Conservation (phyloP, 2,888 invertebrate genomes). For the Argyra leucocephala region DNA sequence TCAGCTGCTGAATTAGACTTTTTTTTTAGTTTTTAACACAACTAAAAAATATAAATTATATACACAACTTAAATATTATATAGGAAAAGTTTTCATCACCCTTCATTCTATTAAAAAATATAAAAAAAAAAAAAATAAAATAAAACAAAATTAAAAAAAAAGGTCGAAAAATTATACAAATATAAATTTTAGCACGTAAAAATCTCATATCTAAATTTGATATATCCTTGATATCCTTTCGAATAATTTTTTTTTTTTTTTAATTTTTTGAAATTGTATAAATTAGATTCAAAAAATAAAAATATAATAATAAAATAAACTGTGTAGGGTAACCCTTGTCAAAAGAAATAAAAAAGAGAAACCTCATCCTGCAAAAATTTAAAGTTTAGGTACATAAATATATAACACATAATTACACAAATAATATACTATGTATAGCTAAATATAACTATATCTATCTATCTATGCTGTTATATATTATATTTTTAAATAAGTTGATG, state of each 20-base stretch:
- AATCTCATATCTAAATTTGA: neutral
- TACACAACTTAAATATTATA: too few relatives aligned
- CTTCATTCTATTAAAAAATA: neutral
- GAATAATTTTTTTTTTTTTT: neutral
- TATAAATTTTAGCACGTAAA: slow-evolving; percentile 1
- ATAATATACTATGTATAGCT: too few relatives aligned
- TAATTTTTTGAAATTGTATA: neutral
- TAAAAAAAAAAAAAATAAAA: neutral
- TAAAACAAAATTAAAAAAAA: neutral
- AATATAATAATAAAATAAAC: neutral
- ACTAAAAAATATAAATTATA: too few relatives aligned
- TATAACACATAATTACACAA: too few relatives aligned
- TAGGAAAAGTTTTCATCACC: neutral
- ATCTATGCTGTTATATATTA: too few relatives aligned
- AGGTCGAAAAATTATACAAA: neutral
- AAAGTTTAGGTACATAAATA: too few relatives aligned
- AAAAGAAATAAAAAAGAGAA: neutral
- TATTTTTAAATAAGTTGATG: too few relatives aligned
- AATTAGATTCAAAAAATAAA: neutral
- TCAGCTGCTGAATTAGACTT: neutral
- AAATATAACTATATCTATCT: too few relatives aligned
- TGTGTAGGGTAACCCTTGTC: neutral
- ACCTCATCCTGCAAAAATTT: too few relatives aligned
- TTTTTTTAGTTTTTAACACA: neutral
- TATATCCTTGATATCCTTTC: neutral